Conservation (phyloP, 2,888 invertebrate genomes). For the Amphipyra berbera region DNA sequence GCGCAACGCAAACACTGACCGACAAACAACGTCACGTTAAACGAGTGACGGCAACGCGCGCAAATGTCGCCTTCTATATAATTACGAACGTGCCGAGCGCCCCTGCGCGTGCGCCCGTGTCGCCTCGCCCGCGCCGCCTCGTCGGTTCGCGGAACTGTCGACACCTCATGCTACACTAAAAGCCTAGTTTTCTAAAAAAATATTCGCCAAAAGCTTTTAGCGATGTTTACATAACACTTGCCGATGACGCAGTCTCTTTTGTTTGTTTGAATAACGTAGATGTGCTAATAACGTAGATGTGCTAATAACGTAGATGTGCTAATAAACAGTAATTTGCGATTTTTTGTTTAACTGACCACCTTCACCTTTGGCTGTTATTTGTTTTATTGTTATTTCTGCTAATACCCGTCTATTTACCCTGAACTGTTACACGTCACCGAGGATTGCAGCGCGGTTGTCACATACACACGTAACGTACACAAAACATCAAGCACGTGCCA, state of each 20-base stretch:
- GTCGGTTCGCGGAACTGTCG: neutral
- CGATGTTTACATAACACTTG: constrained; percentile 18
- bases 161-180: constrained; percentile 4
- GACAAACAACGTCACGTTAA: too few species aligned
- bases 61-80: too few species aligned
- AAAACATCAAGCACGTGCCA: neutral
- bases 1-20: neutral
- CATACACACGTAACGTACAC: neutral
- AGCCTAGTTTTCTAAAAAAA: constrained; percentile 22
- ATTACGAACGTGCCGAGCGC: too few species aligned
- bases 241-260: constrained; percentile 1
- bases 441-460: neutral
- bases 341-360: neutral
- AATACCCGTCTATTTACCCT: neutral
- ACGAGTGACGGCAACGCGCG: neutral
- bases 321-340: neutral
- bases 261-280: constrained; percentile 3
- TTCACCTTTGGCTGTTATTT: neutral
- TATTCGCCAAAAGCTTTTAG: constrained; percentile 18
- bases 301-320: constrained; percentile 2
- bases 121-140: neutral
- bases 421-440: neutral
- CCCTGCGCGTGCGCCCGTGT: too few species aligned
- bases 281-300: constrained; percentile 1
- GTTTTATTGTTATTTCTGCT: neutral